Evolutionary conservation across 2,113 vertebrate species (phyloP), one percentile per base, ranked within the genome.

Genomic region (Martes martes): DNA sequence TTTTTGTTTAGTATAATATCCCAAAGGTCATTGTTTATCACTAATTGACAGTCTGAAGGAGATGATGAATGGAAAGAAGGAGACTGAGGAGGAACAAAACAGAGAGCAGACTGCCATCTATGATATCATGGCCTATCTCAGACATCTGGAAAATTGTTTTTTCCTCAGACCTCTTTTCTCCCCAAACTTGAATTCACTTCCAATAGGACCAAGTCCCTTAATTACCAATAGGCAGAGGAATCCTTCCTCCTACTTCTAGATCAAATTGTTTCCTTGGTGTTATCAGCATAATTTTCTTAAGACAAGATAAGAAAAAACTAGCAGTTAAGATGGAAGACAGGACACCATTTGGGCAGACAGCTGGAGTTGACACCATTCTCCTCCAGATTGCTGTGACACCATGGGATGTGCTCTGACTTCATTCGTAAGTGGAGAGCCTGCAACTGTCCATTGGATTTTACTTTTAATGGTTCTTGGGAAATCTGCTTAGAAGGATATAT

Each of bases 171-270:
- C 39, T 14, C n/a, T 86, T 59, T 19, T 42, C 28, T 5, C 31
- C 11, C 28, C 10, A 36, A 42, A 87, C 39, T 85, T 91, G 83
- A 94, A 71, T 89, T 73, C 50, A 45, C 1, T 94, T 92, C 87
- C 69, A 59, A 21, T 2, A 67, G 36, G 36, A 90, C 42, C 79
- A 52, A 65, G 87, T 45, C 74, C 45, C 24, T 88, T 88, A 87
- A 95, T 96, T 94, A 92, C 24, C 61, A 84, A n/a, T 16, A 78
- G 24, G 11, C 91, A 93, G 61, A 84, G 74, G 61, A 94, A 88
- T 52, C 28, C 82, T 84, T 90, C 74, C 71, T 92, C 83, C 28
- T 79, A 42, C 50, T 21, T 73, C 36, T 26, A n/a, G 79, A 97
- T 88, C 88, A 94, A 78, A 67, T 67, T 83, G 24, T 80, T 95